These are phyloP conservation scores for Volucella inanis DNA, from an alignment of 2,888 invertebrate genomes.

Conservation along the genomic window DNA sequence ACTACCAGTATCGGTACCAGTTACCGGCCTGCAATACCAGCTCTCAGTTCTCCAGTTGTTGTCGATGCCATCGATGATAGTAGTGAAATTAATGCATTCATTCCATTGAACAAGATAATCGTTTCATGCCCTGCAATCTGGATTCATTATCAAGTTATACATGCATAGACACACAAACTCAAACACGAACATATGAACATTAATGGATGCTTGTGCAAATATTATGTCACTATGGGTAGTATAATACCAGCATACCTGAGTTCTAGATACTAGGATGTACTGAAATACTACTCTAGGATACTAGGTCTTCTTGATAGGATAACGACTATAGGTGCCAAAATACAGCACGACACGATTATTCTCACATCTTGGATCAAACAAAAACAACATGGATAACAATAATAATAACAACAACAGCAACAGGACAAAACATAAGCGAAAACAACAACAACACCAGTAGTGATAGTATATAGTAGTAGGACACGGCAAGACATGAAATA, in stretches of 20 bases:
- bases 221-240: constrained; percentile 26
- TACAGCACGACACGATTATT: constrained; percentile 62
- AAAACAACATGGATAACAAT: constrained; percentile 34
- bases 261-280: not conserved
- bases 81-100: constrained; percentile 66
- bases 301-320: constrained; percentile 1
- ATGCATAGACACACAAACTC: not conserved
- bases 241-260: constrained; percentile 11
- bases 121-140: constrained; percentile 66
- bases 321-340: constrained; percentile 58
- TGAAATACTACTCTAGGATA: constrained; percentile 9
- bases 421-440: not conserved
- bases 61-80: constrained; percentile 45
- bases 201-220: constrained; percentile 39
- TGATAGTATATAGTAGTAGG: not conserved
- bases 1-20: too few species aligned
- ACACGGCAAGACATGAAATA: not conserved
- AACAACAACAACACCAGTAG: too few species aligned
- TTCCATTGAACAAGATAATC: constrained; percentile 72
- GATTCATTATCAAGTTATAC: constrained; percentile 44
- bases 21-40: too few species aligned
- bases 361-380: constrained; percentile 60
- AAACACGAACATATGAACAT: not conserved
- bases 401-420: constrained; percentile 31
- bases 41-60: constrained; percentile 2